Conservation (phyloP, 2,113 vertebrate species). For the Pachycephala philippinensis region DNA sequence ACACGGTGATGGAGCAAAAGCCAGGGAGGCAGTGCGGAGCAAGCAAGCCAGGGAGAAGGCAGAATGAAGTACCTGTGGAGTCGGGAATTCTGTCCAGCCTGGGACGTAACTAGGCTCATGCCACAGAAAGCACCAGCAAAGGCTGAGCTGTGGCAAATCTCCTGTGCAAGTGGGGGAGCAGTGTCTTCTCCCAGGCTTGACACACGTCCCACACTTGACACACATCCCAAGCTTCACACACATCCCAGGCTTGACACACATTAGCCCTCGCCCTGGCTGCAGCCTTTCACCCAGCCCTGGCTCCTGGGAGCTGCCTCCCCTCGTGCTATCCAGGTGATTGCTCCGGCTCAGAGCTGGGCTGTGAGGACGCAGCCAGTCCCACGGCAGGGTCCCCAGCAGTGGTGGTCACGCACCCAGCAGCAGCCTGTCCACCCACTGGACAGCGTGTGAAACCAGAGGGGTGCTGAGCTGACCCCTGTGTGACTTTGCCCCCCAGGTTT, state of each 20-base stretch:
- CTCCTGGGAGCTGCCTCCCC: not conserved
- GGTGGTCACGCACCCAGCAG: not conserved
- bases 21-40: not conserved
- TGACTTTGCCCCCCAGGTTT: slow-evolving; percentile 74
- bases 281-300: not conserved
- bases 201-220: not conserved
- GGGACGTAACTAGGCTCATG: not conserved
- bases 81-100: not conserved
- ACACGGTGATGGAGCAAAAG: not conserved
- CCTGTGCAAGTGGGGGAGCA: not conserved
- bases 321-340: accelerated
- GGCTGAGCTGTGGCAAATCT: not conserved
- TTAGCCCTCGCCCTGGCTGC: accelerated
- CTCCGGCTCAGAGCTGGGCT: not conserved
- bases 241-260: not conserved
- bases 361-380: accelerated
- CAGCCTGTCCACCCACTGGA: accelerated
- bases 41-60: not conserved
- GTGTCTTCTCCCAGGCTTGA: not conserved
- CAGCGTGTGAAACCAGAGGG: accelerated
- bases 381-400: accelerated
- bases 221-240: not conserved
- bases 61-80: not conserved
- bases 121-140: not conserved
- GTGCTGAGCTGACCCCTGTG: not conserved